Base-by-base conservation (phyloP, 2,888 invertebrate species). In the Microchrysa polita region DNA sequence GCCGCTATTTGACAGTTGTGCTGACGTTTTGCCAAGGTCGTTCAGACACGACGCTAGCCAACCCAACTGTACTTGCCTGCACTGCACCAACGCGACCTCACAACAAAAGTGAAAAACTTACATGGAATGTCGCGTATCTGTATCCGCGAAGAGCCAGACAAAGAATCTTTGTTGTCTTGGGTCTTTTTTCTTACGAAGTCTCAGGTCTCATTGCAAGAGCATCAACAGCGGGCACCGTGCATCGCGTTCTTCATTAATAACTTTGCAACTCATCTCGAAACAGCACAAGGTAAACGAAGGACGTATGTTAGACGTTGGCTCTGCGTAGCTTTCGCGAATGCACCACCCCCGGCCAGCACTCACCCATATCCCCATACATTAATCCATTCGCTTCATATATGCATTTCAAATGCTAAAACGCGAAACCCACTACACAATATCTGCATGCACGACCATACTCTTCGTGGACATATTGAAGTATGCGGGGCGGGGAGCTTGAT, bases 181-280 rank as follows among this genome's bases (percentile, higher is more conserved):
- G 12, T n/a, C n/a, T n/a, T n/a, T n/a, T n/a, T n/a, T n/a, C n/a
- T n/a, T n/a, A n/a, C n/a, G n/a, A n/a, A n/a, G n/a, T n/a, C n/a
- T 10, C 5, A 16, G 4, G 16, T 52, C 52, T 52, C n/a, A 7
- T 5, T 34, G 27, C 27, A 34, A 2, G 7, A 10, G 42, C n/a
- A n/a, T n/a, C n/a, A 18, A 16, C 42, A 7, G 7, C 63, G 42
- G 4, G 27, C 27, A 44, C 44, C 65, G 65, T 48, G 20, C 10
- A 42, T 53, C 67, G 69, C 69, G 69, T 27, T 69, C 67, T 52
- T 57, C 69, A 69, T 69, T 69, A 55, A 69, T 69, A 55, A 69
- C 14, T 57, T 40, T 57, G 34, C 23, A 16, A 9, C 48, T 10
- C 10, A 40, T n/a, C n/a, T 40, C 67, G 16, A 48, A n/a, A 52